Evolutionary conservation across 1,140 invertebrate species (phyloP).

Genomic region (Chelonus insularis): DNA sequence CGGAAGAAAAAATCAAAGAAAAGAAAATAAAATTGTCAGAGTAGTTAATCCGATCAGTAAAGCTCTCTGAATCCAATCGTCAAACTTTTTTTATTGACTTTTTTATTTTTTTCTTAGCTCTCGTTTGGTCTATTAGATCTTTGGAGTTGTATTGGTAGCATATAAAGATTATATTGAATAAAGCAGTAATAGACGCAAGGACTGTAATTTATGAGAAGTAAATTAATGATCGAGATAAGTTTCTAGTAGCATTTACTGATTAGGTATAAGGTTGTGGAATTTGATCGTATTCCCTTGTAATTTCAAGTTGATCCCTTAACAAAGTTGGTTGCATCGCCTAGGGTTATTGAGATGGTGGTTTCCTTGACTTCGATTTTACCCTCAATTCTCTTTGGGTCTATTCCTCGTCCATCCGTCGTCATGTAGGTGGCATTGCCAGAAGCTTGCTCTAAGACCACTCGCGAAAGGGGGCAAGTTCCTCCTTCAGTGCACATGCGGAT

Average conservation of each 20-base stretch:
- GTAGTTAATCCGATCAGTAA: constrained; percentile 4
- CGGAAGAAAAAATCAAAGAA: no score
- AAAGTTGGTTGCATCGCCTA: constrained; percentile 13
- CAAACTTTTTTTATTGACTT: neutral
- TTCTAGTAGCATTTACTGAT: constrained; percentile 17
- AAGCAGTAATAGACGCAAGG: neutral
- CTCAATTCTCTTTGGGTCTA: neutral
- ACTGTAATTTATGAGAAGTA: constrained; percentile 8
- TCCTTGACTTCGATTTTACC: neutral
- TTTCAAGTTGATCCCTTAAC: constrained; percentile 18
- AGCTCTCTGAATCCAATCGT: neutral
- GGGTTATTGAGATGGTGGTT: constrained; percentile 18
- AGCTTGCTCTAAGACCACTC: constrained; percentile 11
- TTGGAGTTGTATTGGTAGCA: neutral
- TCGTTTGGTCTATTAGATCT: neutral
- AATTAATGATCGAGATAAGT: constrained; percentile 11
- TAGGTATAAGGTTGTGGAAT: neutral
- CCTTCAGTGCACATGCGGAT: constrained; percentile 19
- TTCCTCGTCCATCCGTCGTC: neutral
- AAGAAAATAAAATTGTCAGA: neutral
- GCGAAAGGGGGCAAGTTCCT: constrained; percentile 15
- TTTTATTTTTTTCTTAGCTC: constrained; percentile 1
- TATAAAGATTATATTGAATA: neutral
- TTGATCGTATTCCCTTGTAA: constrained; percentile 15
- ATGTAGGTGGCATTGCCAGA: neutral